These are phyloP conservation scores for Heteropelma amictum DNA, from an alignment of 2,888 invertebrate species.

Conservation along the genomic window DNA sequence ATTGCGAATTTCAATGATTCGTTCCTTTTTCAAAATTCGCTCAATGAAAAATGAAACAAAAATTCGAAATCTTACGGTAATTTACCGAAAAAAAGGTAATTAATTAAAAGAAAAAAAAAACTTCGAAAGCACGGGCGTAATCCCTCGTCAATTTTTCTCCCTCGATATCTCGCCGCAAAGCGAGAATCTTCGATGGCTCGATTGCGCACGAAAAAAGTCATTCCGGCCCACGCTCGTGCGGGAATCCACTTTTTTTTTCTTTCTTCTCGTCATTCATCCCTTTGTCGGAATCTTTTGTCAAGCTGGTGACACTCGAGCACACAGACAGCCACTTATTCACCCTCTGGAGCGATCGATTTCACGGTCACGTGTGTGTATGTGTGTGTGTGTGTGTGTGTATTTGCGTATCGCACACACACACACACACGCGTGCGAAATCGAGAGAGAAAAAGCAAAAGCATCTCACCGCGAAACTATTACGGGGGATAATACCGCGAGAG, in stretches of 20 bases:
- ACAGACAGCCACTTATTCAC: conserved; percentile 29
- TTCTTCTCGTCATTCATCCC: conserved; percentile 9
- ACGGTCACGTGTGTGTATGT: not conserved
- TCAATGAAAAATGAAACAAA: not conserved
- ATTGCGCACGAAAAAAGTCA: conserved; percentile 1
- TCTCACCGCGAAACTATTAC: conserved; percentile 30
- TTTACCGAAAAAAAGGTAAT: not conserved
- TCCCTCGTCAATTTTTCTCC: not conserved
- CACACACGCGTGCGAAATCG: too few relatives aligned
- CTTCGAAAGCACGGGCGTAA: too few relatives aligned
- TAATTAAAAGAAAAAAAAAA: too few relatives aligned
- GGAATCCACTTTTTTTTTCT: not conserved
- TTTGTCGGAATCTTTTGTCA: conserved; percentile 22
- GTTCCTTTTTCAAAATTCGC: not conserved
- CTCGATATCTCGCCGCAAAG: not conserved
- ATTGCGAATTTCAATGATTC: too few relatives aligned
- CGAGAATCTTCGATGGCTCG: not conserved
- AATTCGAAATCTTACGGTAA: not conserved
- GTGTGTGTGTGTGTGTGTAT: conserved; percentile 2
- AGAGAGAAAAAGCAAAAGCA: conserved; percentile 4
- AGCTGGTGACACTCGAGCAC: conserved; percentile 15
- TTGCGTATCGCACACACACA: too few relatives aligned
- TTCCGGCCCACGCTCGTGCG: not conserved
- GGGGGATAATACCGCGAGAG: conserved; percentile 34
- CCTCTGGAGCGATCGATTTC: conserved; percentile 28